Conservation (phyloP, 2,888 invertebrate species). For the Sisyra nigra region DNA sequence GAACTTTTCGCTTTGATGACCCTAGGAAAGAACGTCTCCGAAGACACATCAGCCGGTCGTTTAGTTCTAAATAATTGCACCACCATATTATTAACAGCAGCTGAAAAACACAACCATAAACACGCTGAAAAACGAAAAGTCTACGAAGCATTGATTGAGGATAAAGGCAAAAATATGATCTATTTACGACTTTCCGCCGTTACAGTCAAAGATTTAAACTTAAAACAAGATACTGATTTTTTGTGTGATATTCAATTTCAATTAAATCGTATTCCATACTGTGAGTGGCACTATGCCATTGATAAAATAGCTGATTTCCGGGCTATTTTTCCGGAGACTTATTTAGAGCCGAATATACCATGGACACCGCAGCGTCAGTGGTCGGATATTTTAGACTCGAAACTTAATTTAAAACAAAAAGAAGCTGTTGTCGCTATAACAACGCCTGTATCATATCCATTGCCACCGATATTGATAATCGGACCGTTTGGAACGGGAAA, state of each 20-base stretch:
- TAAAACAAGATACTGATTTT: conserved; percentile 45
- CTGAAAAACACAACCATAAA: conserved; percentile 13
- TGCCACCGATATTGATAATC: conserved; percentile 58
- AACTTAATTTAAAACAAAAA: conserved; percentile 60
- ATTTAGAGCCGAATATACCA: conserved; percentile 43
- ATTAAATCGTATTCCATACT: conserved; percentile 60
- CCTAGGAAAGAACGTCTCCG: conserved; percentile 56
- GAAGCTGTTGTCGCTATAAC: conserved; percentile 66
- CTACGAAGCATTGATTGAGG: conserved; percentile 62
- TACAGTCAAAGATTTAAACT: conserved; percentile 42
- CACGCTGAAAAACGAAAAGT: conserved; percentile 28
- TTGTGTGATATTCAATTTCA: conserved; percentile 65
- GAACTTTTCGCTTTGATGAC: conserved; percentile 61
- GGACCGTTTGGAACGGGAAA: conserved; percentile 82
- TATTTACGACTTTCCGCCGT: conserved; percentile 52
- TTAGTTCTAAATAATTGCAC: conserved; percentile 62
- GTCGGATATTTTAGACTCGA: conserved; percentile 41
- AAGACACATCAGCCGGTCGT: conserved; percentile 67
- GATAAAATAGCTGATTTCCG: conserved; percentile 56
- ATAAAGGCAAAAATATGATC: conserved; percentile 63
- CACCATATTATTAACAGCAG: conserved; percentile 41
- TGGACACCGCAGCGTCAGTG: conserved; percentile 55
- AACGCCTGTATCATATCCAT: conserved; percentile 37
- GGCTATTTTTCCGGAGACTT: conserved; percentile 54
- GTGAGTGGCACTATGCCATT: conserved; percentile 72